Conservation (phyloP, 2,113 vertebrate genomes). For the Osmerus eperlanus region DNA sequence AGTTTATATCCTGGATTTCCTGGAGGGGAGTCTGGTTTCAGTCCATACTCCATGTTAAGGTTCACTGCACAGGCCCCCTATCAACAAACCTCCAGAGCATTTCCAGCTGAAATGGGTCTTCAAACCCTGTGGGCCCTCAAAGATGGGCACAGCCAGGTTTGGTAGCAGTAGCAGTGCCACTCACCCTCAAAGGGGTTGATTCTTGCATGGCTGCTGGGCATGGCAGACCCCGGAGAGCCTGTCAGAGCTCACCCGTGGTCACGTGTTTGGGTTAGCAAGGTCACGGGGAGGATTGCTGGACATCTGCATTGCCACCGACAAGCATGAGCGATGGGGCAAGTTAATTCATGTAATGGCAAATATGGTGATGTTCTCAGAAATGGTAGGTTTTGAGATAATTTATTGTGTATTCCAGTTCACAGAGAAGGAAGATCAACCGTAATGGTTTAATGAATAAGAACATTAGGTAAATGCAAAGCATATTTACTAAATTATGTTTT, state of each 20-base stretch:
- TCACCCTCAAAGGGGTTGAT: slow-evolving; percentile 56
- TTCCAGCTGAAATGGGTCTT: slow-evolving; percentile 42
- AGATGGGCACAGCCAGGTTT: slow-evolving; percentile 42
- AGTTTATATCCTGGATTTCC: slow-evolving; percentile 30
- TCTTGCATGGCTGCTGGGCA: slow-evolving; percentile 49
- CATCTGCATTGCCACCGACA: slow-evolving; percentile 22
- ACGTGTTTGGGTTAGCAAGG: slow-evolving; percentile 40
- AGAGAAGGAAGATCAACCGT: too few species aligned
- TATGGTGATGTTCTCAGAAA: too few species aligned
- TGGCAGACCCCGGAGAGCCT: slow-evolving; percentile 36
- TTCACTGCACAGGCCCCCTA: slow-evolving; percentile 35
- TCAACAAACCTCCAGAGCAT: slow-evolving; percentile 48
- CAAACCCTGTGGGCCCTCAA: slow-evolving; percentile 48
- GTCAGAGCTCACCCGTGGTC: slow-evolving; percentile 47
- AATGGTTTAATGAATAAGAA: too few species aligned
- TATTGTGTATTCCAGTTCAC: too few species aligned
- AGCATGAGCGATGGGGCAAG: slow-evolving; percentile 26
- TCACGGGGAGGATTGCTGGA: slow-evolving; percentile 44
- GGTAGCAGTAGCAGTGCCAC: slow-evolving; percentile 22
- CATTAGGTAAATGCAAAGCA: too few species aligned
- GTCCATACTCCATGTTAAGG: slow-evolving; percentile 48
- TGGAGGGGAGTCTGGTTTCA: slow-evolving; percentile 47
- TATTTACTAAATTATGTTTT: too few species aligned
- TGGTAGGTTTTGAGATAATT: too few species aligned
- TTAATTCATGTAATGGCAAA: slow-evolving; percentile 5